Conservation (phyloP, 2,797 vertebrate species). For the Peromyscus nudipes region DNA sequence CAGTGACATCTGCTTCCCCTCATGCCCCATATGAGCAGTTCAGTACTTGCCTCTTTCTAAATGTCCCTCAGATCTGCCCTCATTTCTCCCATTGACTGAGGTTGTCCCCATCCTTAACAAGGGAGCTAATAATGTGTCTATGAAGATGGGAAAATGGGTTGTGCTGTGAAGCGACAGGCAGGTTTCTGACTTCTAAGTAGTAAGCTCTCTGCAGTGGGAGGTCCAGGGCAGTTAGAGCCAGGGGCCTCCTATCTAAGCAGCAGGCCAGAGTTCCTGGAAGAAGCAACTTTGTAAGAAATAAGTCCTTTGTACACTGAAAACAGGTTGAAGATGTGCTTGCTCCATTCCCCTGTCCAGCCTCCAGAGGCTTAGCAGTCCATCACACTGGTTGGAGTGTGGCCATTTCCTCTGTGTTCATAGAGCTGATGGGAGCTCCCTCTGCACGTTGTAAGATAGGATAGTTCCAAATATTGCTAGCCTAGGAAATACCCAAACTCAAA, state of each 20-base stretch:
- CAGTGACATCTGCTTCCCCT: neutral
- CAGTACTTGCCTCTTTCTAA: neutral
- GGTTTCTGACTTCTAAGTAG: slow-evolving; percentile 20
- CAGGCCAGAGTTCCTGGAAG: neutral
- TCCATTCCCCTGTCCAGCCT: no score
- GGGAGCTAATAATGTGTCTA: neutral
- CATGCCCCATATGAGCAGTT: neutral
- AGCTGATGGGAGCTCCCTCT: no score
- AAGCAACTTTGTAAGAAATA: neutral
- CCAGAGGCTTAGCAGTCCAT: neutral
- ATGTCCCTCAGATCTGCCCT: neutral
- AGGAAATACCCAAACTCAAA: neutral
- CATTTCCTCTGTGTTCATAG: neutral
- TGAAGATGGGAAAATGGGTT: neutral
- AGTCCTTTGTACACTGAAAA: neutral
- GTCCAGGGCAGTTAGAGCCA: neutral
- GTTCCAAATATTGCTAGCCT: no score
- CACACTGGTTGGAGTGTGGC: rapidly evolving
- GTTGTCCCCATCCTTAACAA: neutral
- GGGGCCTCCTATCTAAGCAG: neutral
- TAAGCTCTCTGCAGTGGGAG: neutral
- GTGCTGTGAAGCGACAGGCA: neutral
- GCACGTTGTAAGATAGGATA: neutral
- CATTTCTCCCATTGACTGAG: neutral
- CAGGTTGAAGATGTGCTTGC: neutral